These are phyloP conservation scores for Raja brachyura DNA, from an alignment of 2,113 vertebrate species.

Conservation along the genomic window DNA sequence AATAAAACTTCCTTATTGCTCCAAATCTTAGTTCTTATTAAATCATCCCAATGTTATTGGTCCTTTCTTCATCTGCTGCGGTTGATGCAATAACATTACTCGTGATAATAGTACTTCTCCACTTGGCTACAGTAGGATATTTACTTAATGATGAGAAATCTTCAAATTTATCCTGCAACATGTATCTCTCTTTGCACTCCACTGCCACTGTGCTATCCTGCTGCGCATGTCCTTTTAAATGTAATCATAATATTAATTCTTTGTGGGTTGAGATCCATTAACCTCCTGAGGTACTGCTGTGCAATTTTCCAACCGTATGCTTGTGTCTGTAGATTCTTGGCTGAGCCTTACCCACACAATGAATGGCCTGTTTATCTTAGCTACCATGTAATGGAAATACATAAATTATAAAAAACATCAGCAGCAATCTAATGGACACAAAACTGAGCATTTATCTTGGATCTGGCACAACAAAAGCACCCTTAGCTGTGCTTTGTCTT, in stretches of 20 bases:
- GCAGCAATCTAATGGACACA: slow-evolving; percentile 20
- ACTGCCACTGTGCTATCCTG: neutral
- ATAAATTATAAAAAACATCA: slow-evolving; percentile 32
- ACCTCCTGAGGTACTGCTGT: neutral
- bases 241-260: neutral
- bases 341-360: neutral
- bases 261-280: slow-evolving; percentile 17
- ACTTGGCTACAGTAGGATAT: neutral
- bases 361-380: slow-evolving; percentile 8
- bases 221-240: neutral
- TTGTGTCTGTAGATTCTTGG: neutral
- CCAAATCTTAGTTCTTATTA: neutral
- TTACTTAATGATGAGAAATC: neutral
- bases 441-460: slow-evolving; percentile 30
- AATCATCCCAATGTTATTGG: neutral
- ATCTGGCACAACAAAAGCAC: slow-evolving; percentile 4
- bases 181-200: neutral
- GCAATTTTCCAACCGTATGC: neutral
- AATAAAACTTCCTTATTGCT: neutral
- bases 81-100: neutral
- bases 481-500: slow-evolving; percentile 25
- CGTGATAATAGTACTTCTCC: neutral
- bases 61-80: neutral
- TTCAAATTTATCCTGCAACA: neutral
- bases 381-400: slow-evolving; percentile 26